These are phyloP conservation scores for Octodonta nipae DNA, from an alignment of 2,888 invertebrate species.

Conservation along the genomic window DNA sequence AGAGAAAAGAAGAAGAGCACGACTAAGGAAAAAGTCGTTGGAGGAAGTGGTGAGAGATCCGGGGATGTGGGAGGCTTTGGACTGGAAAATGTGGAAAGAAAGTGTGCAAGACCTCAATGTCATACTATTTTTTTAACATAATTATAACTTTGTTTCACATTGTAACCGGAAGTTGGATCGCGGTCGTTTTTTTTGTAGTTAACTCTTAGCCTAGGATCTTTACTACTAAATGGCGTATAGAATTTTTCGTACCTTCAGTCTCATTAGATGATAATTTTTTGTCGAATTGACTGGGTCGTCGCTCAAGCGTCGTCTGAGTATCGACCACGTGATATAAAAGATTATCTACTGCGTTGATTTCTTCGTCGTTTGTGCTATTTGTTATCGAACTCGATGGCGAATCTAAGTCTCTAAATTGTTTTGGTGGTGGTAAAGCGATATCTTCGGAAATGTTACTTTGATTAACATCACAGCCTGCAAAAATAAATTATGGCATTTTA, in stretches of 20 bases:
- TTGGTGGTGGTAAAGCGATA: slow-evolving; percentile 55
- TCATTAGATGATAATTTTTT: slow-evolving; percentile 14
- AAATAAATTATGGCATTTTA: neutral
- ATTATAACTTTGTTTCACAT: too few species aligned
- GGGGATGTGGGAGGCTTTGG: too few species aligned
- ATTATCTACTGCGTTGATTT: slow-evolving; percentile 47
- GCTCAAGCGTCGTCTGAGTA: slow-evolving; percentile 34
- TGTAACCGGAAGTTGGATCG: too few species aligned
- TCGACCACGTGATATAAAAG: slow-evolving; percentile 72
- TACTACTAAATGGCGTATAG: too few species aligned
- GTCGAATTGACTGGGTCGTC: slow-evolving; percentile 19
- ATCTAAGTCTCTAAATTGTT: slow-evolving; percentile 70
- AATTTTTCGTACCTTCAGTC: slow-evolving; percentile 21
- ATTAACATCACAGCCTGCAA: slow-evolving; percentile 27
- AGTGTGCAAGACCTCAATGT: too few species aligned
- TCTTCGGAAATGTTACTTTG: slow-evolving; percentile 23
- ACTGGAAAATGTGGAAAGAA: too few species aligned
- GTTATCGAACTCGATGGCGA: slow-evolving; percentile 40
- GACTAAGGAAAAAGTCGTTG: too few species aligned
- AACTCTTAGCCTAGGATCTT: too few species aligned
- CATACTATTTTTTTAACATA: too few species aligned
- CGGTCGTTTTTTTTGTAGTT: too few species aligned
- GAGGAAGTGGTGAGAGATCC: too few species aligned
- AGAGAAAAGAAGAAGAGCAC: too few species aligned
- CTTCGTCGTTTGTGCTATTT: slow-evolving; percentile 25